These are phyloP conservation scores for Hexactinellida sp. DNA, from an alignment of 37 sponge, comb jelly and placozoan genomes.

Conservation along the genomic window DNA sequence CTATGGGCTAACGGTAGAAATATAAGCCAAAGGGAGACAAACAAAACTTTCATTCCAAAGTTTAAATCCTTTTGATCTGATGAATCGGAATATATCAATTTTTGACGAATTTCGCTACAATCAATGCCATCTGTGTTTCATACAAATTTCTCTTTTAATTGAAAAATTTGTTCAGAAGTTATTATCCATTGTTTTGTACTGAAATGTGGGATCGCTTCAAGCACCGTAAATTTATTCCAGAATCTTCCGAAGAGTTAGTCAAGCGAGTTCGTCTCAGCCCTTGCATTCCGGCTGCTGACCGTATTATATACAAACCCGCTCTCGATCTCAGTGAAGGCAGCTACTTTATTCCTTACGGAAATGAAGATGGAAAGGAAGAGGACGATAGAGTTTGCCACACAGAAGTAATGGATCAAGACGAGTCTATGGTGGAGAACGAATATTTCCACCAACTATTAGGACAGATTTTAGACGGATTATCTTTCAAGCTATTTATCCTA, in stretches of 20 bases:
- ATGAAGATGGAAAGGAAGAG: neutral
- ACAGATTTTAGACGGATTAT: constrained; percentile 26
- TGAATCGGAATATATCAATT: neutral
- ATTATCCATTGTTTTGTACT: neutral
- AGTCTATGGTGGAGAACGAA: constrained; percentile 9
- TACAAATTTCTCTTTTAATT: neutral
- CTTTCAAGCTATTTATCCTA: constrained; percentile 38
- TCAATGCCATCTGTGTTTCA: neutral
- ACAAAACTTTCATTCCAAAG: neutral
- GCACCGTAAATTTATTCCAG: constrained; percentile 7
- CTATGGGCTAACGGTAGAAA: neutral
- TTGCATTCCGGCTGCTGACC: neutral
- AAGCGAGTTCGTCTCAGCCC: neutral
- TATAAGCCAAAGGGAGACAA: neutral
- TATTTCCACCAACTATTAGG: constrained; percentile 24
- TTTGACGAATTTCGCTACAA: neutral
- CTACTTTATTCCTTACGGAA: neutral
- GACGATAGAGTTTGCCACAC: neutral
- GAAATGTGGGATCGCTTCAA: neutral
- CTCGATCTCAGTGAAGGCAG: neutral
- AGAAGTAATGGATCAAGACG: constrained; percentile 39
- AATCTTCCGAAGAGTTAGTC: neutral
- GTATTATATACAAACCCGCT: neutral
- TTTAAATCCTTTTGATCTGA: neutral
- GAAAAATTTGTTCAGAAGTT: neutral